Percentiles rank a stretch among this genome's conserved stretches.
phyloP scores from a whole-genome alignment of 2,113 vertebrate genomes.

The Gallinago paraguaiae region DNA sequence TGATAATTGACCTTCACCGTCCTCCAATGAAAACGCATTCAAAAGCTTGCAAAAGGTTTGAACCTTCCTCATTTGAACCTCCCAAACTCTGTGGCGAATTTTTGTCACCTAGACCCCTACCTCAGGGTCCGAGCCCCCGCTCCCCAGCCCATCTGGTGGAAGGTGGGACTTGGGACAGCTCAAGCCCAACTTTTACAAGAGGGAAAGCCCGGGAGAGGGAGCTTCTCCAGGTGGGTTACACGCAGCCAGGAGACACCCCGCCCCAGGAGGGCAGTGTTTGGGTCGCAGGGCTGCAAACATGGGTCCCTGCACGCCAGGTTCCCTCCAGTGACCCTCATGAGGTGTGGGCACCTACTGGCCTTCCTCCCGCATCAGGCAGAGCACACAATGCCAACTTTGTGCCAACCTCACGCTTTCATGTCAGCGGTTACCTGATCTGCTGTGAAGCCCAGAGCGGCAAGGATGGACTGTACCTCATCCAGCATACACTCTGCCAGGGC shows the following conservation, averaged over 20 bases:
- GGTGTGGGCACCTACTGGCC: background rate
- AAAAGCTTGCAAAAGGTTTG: background rate
- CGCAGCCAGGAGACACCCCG: background rate
- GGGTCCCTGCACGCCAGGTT: accelerated
- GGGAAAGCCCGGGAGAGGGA: background rate
- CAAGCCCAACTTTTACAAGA: background rate
- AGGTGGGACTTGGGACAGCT: background rate
- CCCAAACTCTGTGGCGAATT: background rate
- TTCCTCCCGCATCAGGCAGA: background rate
- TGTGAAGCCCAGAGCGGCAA: background rate
- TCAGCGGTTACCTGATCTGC: slow-evolving; percentile 5
- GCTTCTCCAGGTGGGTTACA: accelerated
- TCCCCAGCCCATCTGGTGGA: accelerated
- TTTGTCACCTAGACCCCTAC: background rate
- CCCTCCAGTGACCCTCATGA: background rate
- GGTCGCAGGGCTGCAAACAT: background rate
- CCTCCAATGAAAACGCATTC: background rate
- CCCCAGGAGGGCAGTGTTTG: background rate
- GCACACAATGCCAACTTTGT: slow-evolving; percentile 36
- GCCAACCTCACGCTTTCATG: background rate
- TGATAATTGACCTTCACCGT: background rate
- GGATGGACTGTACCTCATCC: background rate
- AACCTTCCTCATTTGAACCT: background rate
- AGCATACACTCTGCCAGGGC: background rate
- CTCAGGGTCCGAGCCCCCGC: accelerated